Base-by-base conservation (phyloP, 2,888 invertebrate species). In the Machimus atricapillus region DNA sequence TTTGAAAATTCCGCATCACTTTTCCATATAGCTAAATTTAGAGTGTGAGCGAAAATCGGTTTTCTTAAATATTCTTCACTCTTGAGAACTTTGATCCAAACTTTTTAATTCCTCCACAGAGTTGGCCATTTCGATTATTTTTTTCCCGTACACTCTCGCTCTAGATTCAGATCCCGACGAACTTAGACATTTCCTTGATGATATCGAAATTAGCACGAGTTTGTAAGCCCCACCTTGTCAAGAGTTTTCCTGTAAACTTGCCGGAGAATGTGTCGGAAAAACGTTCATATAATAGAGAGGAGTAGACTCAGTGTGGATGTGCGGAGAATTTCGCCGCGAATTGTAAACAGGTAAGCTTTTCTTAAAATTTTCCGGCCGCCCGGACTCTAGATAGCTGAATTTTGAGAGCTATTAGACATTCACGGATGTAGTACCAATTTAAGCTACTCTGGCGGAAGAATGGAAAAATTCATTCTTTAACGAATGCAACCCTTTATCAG, bases 1-100 rank as follows among this genome's bases (percentile, higher is more conserved):
- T 82, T 79, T 4, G 31, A 82, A 82, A 82, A 82, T 82, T 82
- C 37, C 66, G 52, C 31, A 34, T 58, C 82, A 82, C 66, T 66
- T 82, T 58, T 37, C 34, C 82, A 82, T 82, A 82, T 82, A 82
- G 34, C 82, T 82, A 82, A 82, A 82, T 82, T 82, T 82, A 82
- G 82, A 82, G 37, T 27, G 19, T 52, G 79, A 46, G 52, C 46
- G 52, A 23, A 34, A 79, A 79, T 46, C 52, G 23, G 46, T 52
- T 79, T 79, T 19, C 52, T 79, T 79, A 43, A 79, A 79, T n/a
- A 46, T n/a, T 52, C 31, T 79, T 79, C 31, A 79, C 79, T 79
- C 52, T 79, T 31, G 37, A 27, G 52, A 52, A 79, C 31, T 79
- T 79, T 46, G 46, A n/a, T 27, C 31, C 14, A 23, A 79, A 27